Conservation (phyloP, 35 echinoderm and acorn worm species). For the Anneissia japonica region DNA sequence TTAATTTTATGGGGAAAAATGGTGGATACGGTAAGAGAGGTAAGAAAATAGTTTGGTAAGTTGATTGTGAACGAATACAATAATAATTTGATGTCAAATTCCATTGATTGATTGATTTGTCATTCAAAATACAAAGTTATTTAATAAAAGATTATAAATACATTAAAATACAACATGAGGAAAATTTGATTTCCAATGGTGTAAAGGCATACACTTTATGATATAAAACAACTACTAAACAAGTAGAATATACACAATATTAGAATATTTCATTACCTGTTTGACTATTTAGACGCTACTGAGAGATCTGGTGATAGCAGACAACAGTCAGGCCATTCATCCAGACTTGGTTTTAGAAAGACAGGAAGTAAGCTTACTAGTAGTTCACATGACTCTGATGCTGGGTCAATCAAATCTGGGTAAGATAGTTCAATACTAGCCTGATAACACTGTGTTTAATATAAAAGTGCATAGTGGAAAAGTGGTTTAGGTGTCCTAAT, state of each 20-base stretch:
- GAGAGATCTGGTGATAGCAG: conserved; percentile 49
- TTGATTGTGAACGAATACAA: not conserved
- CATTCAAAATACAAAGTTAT: no score
- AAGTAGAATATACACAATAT: no score
- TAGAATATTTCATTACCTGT: not conserved
- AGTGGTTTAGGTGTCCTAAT: no score
- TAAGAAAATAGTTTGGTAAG: conserved; percentile 5
- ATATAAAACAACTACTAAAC: no score
- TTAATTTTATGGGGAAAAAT: conserved; percentile 80
- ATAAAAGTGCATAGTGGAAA: no score
- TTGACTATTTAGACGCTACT: not conserved
- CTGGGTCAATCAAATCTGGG: not conserved
- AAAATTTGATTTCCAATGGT: no score
- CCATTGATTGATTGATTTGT: no score
- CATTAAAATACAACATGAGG: no score
- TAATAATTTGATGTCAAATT: no score
- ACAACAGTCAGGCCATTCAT: conserved; percentile 41
- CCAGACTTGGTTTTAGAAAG: conserved; percentile 43
- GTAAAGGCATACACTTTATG: no score
- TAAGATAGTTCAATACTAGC: not conserved
- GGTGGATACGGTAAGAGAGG: conserved; percentile 77
- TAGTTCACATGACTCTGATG: not conserved
- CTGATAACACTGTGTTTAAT: no score
- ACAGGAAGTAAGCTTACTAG: not conserved
- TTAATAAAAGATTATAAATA: no score